Percentiles rank a stretch among this genome's conserved stretches.
Conservation (phyloP, 2,113 vertebrate species). For the Cyprinus carpio region DNA sequence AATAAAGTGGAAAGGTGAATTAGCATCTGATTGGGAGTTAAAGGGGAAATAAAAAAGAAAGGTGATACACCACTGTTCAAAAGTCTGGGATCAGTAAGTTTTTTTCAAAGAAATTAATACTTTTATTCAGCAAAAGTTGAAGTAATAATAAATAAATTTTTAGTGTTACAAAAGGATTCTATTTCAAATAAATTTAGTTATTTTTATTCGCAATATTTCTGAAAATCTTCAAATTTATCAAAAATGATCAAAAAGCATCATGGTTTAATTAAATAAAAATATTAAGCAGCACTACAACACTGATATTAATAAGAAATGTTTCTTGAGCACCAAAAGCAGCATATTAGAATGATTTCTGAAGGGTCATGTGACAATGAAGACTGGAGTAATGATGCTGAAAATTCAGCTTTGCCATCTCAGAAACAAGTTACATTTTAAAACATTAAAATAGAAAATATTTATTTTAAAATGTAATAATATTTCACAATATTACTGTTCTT, state of each 20-base stretch:
- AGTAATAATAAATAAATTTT: background rate
- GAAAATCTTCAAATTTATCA: no score
- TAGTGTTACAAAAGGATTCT: background rate
- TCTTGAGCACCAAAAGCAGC: background rate
- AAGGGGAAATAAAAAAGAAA: background rate
- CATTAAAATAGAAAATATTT: background rate
- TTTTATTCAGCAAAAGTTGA: background rate
- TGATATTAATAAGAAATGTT: background rate
- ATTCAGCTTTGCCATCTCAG: background rate
- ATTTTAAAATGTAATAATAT: background rate
- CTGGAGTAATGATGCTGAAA: background rate
- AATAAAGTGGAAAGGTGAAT: background rate
- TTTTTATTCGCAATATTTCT: background rate
- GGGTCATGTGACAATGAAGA: background rate
- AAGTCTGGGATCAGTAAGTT: background rate
- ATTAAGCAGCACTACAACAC: background rate
- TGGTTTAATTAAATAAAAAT: background rate
- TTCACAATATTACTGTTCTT: background rate
- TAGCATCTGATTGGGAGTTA: background rate
- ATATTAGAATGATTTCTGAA: background rate
- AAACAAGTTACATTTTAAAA: background rate
- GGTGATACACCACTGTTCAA: background rate
- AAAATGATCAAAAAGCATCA: no score
- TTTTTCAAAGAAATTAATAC: background rate
- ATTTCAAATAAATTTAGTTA: background rate